Conservation (phyloP, 2,888 invertebrate species). For the Drosophila paramelanica region DNA sequence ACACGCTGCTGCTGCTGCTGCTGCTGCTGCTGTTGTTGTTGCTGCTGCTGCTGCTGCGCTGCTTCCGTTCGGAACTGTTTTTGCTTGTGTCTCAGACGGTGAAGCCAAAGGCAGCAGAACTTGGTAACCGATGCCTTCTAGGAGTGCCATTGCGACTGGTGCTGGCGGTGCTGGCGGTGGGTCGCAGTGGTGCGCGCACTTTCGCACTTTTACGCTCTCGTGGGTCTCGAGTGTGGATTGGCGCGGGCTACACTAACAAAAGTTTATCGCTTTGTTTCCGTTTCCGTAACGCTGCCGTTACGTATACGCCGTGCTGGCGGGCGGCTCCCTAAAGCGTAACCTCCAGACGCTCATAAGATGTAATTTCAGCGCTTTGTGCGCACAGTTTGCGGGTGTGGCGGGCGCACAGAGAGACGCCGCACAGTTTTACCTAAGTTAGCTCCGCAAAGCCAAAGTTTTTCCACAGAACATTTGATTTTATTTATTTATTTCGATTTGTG, state of each 20-base stretch:
- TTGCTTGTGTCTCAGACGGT: constrained; percentile 32
- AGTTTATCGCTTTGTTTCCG: constrained; percentile 80
- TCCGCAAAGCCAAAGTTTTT: constrained; percentile 61
- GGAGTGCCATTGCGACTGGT: constrained; percentile 3
- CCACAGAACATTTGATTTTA: constrained; percentile 74
- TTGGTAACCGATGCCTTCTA: constrained; percentile 31
- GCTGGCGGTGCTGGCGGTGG: constrained; percentile 9
- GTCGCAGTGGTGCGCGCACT: constrained; percentile 51
- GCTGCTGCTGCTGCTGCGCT: constrained; percentile 25
- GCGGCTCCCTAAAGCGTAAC: constrained; percentile 56
- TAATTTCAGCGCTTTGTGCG: constrained; percentile 61
- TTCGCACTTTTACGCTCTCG: constrained; percentile 75
- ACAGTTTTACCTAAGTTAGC: constrained; percentile 56
- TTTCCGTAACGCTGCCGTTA: constrained; percentile 71
- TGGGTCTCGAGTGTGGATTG: constrained; percentile 67
- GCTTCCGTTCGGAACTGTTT: constrained; percentile 49
- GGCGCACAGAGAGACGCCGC: constrained; percentile 13
- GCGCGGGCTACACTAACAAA: constrained; percentile 66
- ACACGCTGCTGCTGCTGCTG: constrained; percentile 58
- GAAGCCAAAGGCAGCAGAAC: constrained; percentile 34
- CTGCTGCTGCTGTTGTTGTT: constrained; percentile 7
- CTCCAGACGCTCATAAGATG: constrained; percentile 79
- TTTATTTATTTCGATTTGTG: constrained; percentile 78
- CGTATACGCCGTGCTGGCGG: constrained; percentile 39
- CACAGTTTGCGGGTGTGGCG: background rate